Conservation (phyloP, 2,113 vertebrate genomes). For the Ploceus nigricollis region DNA sequence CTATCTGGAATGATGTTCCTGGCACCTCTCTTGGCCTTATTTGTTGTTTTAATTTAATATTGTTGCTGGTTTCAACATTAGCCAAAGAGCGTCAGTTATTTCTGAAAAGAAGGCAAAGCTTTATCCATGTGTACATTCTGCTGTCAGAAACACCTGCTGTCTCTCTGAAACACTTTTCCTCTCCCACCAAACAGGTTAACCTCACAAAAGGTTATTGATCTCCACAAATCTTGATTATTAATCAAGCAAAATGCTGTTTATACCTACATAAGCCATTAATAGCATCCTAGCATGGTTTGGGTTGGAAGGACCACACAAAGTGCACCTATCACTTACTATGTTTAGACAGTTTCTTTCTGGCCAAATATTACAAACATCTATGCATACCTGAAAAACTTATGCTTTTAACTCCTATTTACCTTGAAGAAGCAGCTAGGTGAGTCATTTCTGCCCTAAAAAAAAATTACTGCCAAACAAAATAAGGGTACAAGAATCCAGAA, state of each 20-base stretch:
- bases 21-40: background rate
- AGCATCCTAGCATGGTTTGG: background rate
- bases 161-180: background rate
- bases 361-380: background rate
- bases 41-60: background rate
- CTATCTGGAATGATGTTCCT: background rate
- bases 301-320: background rate
- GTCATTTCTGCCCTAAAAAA: background rate
- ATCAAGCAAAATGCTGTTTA: background rate
- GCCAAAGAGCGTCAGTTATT: background rate
- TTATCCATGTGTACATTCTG: background rate
- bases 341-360: background rate
- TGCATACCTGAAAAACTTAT: background rate
- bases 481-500: background rate
- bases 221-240: background rate
- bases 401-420: background rate
- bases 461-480: background rate
- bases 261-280: background rate
- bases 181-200: background rate
- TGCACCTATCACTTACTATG: background rate
- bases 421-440: background rate
- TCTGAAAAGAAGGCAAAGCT: background rate
- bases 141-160: background rate
- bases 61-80: background rate
- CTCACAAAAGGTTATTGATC: background rate